Evolutionary conservation across 2,797 vertebrate species (phyloP), one percentile per base, ranked within the genome.

Genomic region (Pelobates cultripes): DNA sequence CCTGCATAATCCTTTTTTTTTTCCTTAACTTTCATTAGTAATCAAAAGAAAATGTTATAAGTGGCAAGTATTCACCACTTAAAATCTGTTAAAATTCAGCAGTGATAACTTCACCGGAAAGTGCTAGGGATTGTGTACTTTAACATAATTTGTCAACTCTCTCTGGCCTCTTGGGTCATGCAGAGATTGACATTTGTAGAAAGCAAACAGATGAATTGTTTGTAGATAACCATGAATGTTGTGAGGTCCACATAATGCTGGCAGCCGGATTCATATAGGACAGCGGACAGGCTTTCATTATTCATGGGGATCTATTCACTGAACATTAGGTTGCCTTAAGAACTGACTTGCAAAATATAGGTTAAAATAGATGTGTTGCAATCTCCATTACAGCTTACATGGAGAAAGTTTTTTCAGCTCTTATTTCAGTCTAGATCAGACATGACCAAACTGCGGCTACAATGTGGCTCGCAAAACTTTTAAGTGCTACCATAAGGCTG

Each of bases 91-190:
- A 42, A 10, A 70, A 45, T 70, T 44, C 28, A 13, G 6, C 9
- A 15, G 70, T 75, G 79, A 75, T 47, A 17, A 63, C 53, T 43
- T 61, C 69, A 75, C 72, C 75, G 73, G 79, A 73, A 75, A 72
- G 78, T 68, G 53, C 66, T 74, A 44, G 55, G 64, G 60, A 47
- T 61, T 75, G 66, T 81, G 55, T 81, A 81, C 66, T 47, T 75
- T 75, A 75, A 43, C 67, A 60, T 43, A 74, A 70, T 67, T 73
- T 47, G 66, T 66, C 57, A 55, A 41, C 64, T 70, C 43, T 43
- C 66, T 68, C 55, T 17, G 9, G 13, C 44, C 57, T 44, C 42
- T 28, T 42, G 55, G 79, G 79, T 80, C 72, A 80, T 8, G 41
- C 17, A 51, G 42, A 60, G n/a, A 68, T 74, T 78, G 69, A 14